phyloP scores from a whole-genome alignment of 2,113 vertebrate genomes.

The Clupea harengus region DNA sequence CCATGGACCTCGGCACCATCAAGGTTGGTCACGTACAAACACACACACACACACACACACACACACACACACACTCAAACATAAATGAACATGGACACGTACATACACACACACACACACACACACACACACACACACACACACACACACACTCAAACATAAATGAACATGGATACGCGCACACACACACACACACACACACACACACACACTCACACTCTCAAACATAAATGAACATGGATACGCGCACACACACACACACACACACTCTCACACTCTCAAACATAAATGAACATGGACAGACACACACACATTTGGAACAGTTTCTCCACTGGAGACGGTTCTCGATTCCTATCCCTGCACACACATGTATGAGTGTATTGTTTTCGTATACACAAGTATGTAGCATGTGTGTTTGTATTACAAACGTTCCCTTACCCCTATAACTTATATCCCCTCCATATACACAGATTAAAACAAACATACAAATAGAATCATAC shows the following conservation, averaged over 20 bases:
- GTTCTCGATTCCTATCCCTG: no score
- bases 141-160: background rate
- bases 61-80: conserved; percentile 12
- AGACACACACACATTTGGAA: background rate
- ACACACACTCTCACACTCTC: background rate
- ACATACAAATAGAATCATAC: no score
- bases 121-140: background rate
- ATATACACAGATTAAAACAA: no score
- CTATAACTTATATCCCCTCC: no score
- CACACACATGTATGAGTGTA: no score
- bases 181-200: background rate
- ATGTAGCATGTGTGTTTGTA: no score
- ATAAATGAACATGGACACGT: no score
- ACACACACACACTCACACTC: background rate
- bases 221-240: background rate
- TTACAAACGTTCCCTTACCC: no score
- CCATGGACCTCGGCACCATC: conserved; percentile 91
- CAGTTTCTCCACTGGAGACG: no score
- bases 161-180: no score
- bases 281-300: no score
- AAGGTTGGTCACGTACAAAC: conserved; percentile 69
- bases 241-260: background rate
- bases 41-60: background rate
- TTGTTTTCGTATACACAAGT: no score
- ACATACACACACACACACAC: background rate